Percentiles rank a stretch among this genome's conserved stretches.
Evolutionary conservation across 2,113 vertebrate species (phyloP).

Genomic region (Osmerus eperlanus): DNA sequence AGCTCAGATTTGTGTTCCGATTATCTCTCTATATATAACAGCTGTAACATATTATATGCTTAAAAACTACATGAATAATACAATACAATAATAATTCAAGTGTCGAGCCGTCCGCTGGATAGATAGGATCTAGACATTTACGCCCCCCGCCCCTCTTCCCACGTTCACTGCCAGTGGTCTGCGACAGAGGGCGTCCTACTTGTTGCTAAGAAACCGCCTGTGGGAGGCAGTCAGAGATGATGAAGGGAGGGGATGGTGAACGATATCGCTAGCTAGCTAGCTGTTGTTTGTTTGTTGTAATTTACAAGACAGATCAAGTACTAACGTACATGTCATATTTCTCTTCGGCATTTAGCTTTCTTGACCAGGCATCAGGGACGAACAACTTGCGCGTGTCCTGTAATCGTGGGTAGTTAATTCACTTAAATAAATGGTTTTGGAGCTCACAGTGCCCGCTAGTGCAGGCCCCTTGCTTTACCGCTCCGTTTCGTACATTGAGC

Average conservation of each 20-base stretch:
- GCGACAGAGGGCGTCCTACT: conserved; percentile 54
- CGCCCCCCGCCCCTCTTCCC: background rate
- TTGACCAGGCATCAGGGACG: conserved; percentile 15
- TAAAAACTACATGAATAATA: no score
- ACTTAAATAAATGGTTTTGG: conserved; percentile 53
- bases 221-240: conserved; percentile 46
- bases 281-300: conserved; percentile 28
- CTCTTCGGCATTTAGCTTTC: conserved; percentile 15
- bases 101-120: no score
- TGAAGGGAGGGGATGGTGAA: conserved; percentile 42
- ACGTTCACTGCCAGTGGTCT: conserved; percentile 10
- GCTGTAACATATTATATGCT: no score
- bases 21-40: no score
- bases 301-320: conserved; percentile 20
- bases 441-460: conserved; percentile 53
- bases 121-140: no score
- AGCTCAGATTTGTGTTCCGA: no score
- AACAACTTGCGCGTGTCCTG: conserved; percentile 25
- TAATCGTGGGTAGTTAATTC: conserved; percentile 38
- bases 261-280: conserved; percentile 27
- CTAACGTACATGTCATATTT: conserved; percentile 16
- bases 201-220: conserved; percentile 50
- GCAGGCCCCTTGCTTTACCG: conserved; percentile 59
- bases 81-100: no score
- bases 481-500: conserved; percentile 53